Evolutionary conservation across 2,888 invertebrate species (phyloP), one percentile per base, ranked within the genome.

Genomic region (Bimastos eiseni): DNA sequence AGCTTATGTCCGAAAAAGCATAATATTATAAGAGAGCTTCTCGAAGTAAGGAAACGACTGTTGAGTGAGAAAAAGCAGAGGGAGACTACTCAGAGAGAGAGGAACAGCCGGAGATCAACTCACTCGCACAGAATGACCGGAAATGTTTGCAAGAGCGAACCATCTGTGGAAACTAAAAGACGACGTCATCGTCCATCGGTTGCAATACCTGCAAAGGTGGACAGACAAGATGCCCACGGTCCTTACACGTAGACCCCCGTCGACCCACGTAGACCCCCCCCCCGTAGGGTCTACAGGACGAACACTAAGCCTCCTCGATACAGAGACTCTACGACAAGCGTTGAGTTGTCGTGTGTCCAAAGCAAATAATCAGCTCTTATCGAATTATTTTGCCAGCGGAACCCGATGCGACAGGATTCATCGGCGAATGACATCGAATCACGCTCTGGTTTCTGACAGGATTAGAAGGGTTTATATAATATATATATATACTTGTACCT

Each of bases 331-430:
- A 41, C 15, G 41, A 41, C 41, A 11, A 11, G 41, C 15, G 41
- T 41, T 41, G 41, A 41, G 41, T 6, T 41, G 30, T 3, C 49
- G 49, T 49, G 49, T 49, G 49, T 49, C 49, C 30, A n/a, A n/a
- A 13, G 70, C 70, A 70, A 70, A 70, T 70, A 70, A 70, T n/a
- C 30, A 30, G 70, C 70, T 30, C 70, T 70, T 70, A 70, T 70
- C n/a, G n/a, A 70, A 70, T 70, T 70, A 70, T 70, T 70, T 70
- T n/a, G 13, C 70, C 70, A 70, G 70, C 70, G 70, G 70, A 70
- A n/a, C n/a, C 8, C 55, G 55, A 55, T 11, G 30, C 70, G 70
- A 70, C 70, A 8, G 11, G 30, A n/a, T n/a, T 70, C 8, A 70
- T 70, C n/a, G 30, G 70, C 70, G 30, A 70, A 70, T 6, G 70